phyloP scores from a whole-genome alignment of 2,888 invertebrate genomes.

The Anoplius nigerrimus region DNA sequence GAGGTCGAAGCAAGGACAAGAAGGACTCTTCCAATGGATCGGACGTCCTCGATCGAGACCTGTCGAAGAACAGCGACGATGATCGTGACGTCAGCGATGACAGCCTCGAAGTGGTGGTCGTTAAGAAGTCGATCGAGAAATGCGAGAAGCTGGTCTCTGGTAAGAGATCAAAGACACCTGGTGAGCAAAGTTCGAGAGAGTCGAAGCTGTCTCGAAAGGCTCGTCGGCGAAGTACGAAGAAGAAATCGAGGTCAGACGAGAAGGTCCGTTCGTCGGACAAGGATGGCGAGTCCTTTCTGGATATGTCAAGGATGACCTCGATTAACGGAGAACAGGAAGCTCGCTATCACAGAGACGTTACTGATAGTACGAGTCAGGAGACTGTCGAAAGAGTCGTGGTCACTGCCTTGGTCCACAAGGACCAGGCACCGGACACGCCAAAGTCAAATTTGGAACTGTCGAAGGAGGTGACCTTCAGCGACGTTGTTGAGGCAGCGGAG shows the following conservation, averaged over 20 bases:
- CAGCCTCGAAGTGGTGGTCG: constrained; percentile 71
- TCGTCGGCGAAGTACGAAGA: constrained; percentile 47
- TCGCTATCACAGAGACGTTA: constrained; percentile 55
- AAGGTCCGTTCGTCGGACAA: constrained; percentile 38
- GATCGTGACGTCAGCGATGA: constrained; percentile 66
- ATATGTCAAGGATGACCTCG: constrained; percentile 71
- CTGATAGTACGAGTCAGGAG: constrained; percentile 71
- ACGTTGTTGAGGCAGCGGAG: constrained; percentile 58
- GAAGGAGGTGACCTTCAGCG: constrained; percentile 72
- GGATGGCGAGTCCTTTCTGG: constrained; percentile 54
- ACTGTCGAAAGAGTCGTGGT: constrained; percentile 68
- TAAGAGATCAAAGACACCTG: constrained; percentile 60
- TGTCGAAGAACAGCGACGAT: constrained; percentile 56
- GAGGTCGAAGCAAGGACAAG: constrained; percentile 61
- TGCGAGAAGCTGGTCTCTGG: constrained; percentile 66
- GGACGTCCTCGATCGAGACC: neutral
- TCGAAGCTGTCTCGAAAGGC: constrained; percentile 50
- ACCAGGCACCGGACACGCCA: constrained; percentile 65
- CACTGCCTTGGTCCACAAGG: constrained; percentile 70
- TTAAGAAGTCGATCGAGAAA: constrained; percentile 65
- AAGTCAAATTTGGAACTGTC: constrained; percentile 28
- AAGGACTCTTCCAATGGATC: constrained; percentile 11
- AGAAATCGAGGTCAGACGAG: constrained; percentile 52
- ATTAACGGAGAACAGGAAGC: constrained; percentile 60
- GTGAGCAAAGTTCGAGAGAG: constrained; percentile 10